Conservation (phyloP, 2,113 vertebrate species). For the Centropristis striata region DNA sequence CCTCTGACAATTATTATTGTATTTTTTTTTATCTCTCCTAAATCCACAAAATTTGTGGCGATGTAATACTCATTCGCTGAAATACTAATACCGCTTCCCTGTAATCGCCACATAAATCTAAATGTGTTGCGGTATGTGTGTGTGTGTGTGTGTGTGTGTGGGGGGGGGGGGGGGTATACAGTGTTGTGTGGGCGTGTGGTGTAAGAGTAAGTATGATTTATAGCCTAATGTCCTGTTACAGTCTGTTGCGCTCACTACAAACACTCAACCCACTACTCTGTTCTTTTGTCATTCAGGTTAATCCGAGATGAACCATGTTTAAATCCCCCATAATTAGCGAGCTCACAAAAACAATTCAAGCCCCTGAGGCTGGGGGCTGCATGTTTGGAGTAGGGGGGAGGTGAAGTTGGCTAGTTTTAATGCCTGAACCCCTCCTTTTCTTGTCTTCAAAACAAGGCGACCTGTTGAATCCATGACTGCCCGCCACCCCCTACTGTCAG, state of each 20-base stretch:
- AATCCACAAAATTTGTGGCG: not conserved
- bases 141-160: constrained; percentile 8
- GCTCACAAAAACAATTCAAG: constrained; percentile 51
- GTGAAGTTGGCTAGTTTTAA: not conserved
- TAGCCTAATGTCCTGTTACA: constrained; percentile 28
- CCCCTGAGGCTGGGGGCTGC: constrained; percentile 14
- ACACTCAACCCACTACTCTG: constrained; percentile 40
- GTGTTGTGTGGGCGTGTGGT: constrained; percentile 10
- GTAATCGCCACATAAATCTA: not conserved
- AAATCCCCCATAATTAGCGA: constrained; percentile 74
- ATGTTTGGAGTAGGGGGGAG: constrained; percentile 6
- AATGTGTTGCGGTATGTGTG: not conserved
- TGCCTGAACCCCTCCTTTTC: constrained; percentile 3
- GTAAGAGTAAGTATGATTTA: constrained; percentile 31
- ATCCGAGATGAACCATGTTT: constrained; percentile 66
- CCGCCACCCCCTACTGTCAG: constrained; percentile 46
- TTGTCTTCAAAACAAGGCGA: constrained; percentile 64
- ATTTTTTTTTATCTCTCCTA: not conserved
- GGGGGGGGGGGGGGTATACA: not conserved
- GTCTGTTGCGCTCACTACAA: constrained; percentile 42
- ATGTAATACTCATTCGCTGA: not conserved
- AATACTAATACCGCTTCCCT: not conserved
- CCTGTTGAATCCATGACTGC: constrained; percentile 47
- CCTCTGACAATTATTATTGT: not conserved
- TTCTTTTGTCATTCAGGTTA: constrained; percentile 72